Evolutionary conservation across 2,888 invertebrate species (phyloP).

Genomic region (Meliscaeva auricollis): DNA sequence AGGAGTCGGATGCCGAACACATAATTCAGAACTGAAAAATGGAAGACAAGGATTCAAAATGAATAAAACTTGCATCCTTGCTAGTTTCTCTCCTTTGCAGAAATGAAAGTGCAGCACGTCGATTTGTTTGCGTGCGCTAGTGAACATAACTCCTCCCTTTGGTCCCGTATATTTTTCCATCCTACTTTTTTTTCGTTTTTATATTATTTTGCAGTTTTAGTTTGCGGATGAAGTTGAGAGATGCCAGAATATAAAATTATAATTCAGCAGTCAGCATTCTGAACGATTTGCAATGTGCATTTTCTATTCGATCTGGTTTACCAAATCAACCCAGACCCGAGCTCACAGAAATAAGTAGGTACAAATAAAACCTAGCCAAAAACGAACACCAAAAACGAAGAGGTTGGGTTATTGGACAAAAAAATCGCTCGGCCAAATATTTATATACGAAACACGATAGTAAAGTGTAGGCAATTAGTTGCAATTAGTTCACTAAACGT

Average conservation of each 20-base stretch:
- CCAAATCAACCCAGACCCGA: slow-evolving; percentile 62
- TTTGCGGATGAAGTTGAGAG: slow-evolving; percentile 67
- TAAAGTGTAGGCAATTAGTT: no score
- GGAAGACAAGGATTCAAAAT: slow-evolving; percentile 64
- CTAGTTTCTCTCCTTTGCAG: slow-evolving; percentile 48
- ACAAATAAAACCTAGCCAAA: slow-evolving; percentile 45
- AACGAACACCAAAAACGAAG: slow-evolving; percentile 16
- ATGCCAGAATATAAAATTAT: slow-evolving; percentile 73
- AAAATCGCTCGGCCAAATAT: no score
- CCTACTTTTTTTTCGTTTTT: slow-evolving; percentile 10
- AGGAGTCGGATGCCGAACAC: slow-evolving; percentile 51
- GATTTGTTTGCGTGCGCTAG: slow-evolving; percentile 69
- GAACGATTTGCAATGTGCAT: slow-evolving; percentile 71
- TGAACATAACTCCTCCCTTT: slow-evolving; percentile 25
- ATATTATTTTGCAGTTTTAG: slow-evolving; percentile 72
- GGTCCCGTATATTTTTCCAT: slow-evolving; percentile 11
- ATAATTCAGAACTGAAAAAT: slow-evolving; percentile 55
- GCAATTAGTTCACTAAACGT: no score
- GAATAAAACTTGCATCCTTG: slow-evolving; percentile 76
- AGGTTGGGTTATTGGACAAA: neutral
- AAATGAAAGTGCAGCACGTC: slow-evolving; percentile 70
- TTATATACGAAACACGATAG: no score
- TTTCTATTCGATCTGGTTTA: slow-evolving; percentile 73
- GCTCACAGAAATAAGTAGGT: slow-evolving; percentile 33
- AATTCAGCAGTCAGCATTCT: slow-evolving; percentile 74